Conservation (phyloP, 1,140 invertebrate species). For the Drosophila takahashii region DNA sequence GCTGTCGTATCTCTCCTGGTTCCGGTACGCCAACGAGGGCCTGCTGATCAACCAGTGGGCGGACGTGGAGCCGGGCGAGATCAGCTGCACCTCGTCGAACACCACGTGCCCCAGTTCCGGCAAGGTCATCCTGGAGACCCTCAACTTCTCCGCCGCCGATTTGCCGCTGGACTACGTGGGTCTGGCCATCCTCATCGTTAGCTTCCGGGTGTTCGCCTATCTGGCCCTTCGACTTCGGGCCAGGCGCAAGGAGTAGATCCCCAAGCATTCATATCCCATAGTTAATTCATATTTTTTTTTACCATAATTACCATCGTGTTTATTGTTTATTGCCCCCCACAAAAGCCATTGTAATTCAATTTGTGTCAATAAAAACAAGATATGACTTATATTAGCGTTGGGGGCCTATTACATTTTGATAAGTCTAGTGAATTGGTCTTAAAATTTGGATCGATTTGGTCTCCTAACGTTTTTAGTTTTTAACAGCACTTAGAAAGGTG, state of each 20-base stretch:
- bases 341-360: conserved; percentile 32
- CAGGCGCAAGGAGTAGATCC: conserved; percentile 83
- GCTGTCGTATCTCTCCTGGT: conserved; percentile 98
- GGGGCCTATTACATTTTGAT: too few species aligned
- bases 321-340: conserved; percentile 25
- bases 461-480: too few species aligned
- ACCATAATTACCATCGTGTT: conserved; percentile 38
- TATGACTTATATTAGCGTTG: neutral
- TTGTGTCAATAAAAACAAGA: conserved; percentile 23
- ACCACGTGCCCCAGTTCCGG: conserved; percentile 91
- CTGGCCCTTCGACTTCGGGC: conserved; percentile 89
- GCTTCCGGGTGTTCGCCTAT: conserved; percentile 91
- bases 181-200: conserved; percentile 90
- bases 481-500: too few species aligned
- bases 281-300: conserved; percentile 28
- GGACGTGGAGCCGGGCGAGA: conserved; percentile 87
- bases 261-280: neutral
- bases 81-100: conserved; percentile 90
- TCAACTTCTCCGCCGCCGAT: conserved; percentile 92
- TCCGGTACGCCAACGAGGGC: conserved; percentile 97
- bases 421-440: neutral
- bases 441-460: too few species aligned
- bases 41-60: conserved; percentile 97
- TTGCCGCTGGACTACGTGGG: conserved; percentile 89
- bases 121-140: conserved; percentile 90